Evolutionary conservation across 2,888 invertebrate species (phyloP).

Genomic region (Cabera pusaria): DNA sequence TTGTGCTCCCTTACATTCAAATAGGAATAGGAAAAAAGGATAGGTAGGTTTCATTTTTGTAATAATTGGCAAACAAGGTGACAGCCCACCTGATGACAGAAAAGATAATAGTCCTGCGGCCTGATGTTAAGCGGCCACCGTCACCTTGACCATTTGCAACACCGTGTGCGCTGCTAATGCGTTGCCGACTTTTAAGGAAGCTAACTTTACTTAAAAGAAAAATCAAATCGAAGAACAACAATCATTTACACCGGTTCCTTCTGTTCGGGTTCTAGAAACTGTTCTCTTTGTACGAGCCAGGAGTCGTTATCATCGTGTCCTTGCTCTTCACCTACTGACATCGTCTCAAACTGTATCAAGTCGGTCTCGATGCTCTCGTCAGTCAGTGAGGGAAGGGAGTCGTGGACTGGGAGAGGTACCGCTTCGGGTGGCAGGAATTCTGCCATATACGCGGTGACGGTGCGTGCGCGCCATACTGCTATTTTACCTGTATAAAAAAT

Average conservation of each 20-base stretch:
- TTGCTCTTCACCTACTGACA: conserved; percentile 56
- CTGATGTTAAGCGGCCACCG: no score
- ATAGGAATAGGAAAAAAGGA: no score
- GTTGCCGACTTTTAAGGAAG: no score
- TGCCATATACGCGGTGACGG: conserved; percentile 86
- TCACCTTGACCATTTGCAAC: no score
- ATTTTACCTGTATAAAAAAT: conserved; percentile 77
- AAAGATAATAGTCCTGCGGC: no score
- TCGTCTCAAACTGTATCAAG: conserved; percentile 66
- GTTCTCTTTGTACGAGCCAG: conserved; percentile 69
- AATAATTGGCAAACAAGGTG: no score
- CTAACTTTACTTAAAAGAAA: no score
- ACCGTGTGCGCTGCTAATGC: no score
- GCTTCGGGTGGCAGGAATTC: conserved; percentile 88
- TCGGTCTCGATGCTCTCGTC: conserved; percentile 63
- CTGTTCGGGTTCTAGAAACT: conserved; percentile 64
- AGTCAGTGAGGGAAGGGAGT: conserved; percentile 83
- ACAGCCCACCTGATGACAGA: no score
- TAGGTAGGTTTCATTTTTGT: no score
- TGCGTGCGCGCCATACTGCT: conserved; percentile 87
- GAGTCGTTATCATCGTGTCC: conserved; percentile 67
- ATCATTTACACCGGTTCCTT: conserved; percentile 28
- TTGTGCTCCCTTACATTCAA: no score
- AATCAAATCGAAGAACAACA: no score
- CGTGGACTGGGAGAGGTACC: conserved; percentile 85